phyloP scores from a whole-genome alignment of 2,113 vertebrate genomes.

The Ophthalmolycus amberensis region DNA sequence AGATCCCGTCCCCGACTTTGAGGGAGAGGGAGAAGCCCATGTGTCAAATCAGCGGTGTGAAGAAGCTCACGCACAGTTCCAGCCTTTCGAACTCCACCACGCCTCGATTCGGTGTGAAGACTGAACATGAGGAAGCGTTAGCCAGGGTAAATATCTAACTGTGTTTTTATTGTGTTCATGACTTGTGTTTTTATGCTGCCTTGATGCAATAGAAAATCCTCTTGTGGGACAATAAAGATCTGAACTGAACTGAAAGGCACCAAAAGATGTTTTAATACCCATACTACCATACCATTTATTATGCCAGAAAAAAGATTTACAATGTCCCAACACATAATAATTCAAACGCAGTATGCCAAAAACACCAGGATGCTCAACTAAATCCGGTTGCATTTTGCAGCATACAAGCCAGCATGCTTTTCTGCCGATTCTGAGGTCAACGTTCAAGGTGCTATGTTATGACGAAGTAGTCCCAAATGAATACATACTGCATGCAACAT shows the following conservation, averaged over 20 bases:
- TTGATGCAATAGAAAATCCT: neutral
- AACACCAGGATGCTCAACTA: no score
- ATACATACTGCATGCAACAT: no score
- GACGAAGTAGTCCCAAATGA: no score
- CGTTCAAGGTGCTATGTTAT: no score
- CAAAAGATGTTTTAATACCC: no score
- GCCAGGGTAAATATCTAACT: conserved; percentile 81
- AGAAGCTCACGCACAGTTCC: conserved; percentile 88
- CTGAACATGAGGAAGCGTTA: conserved; percentile 90
- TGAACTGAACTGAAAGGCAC: neutral
- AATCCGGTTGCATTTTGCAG: no score
- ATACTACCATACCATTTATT: no score
- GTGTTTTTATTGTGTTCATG: conserved; percentile 6
- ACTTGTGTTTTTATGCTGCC: neutral
- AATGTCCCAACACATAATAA: no score
- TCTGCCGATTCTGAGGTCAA: no score
- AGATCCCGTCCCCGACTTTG: conserved; percentile 89
- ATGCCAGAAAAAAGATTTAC: no score
- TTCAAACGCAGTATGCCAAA: no score
- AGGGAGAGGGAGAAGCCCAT: conserved; percentile 91
- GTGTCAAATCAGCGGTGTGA: conserved; percentile 93
- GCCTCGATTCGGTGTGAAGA: conserved; percentile 91
- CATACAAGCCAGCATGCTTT: no score
- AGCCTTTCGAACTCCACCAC: conserved; percentile 85
- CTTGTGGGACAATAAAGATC: neutral